Base-by-base conservation (phyloP, 2,888 invertebrate genomes). In the Heliconius aoede region DNA sequence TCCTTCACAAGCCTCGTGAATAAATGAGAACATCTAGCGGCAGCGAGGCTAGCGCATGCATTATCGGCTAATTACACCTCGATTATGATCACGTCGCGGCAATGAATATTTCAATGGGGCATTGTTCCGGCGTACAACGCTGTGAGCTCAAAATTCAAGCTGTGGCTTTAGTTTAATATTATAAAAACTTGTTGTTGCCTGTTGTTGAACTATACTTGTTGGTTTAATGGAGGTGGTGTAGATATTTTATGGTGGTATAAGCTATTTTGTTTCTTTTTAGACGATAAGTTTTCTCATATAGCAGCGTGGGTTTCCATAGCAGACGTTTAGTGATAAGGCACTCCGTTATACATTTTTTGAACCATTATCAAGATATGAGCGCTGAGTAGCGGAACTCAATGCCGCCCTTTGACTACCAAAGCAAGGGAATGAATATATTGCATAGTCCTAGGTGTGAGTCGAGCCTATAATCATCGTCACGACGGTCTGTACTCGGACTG, bases 51-150 rank as follows among this genome's bases (percentile, higher is more conserved):
- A 77, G 65, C 77, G 81, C 83, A 82, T 83, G 83, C 82, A 84
- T 85, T 85, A 86, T 80, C 83, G 76, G 82, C 85, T 87, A 86
- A 88, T 88, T 86, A 86, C 82, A 76, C 72, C 80, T 86, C 86
- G 86, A 88, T 87, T 86, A 87, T 85, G 84, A 85, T 85, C 86
- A 82, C 84, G 85, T 79, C 83, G 84, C 83, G 83, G 79, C 84
- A 84, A 78, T 88, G 87, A 86, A 89, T 88, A 87, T 87, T 88
- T 87, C 82, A 87, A 83, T 78, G 83, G 79, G 80, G 80, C 80
- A 87, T 87, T 87, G 87, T 87, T 82, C 83, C 77, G 61, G 28
- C 26, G 79, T 76, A 78, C 72, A 79, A 81, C 85, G 84, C 85
- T 85, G 84, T 83, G 80, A 76, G 76, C 80, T 80, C 78, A 77